Percentiles rank a stretch among this genome's conserved stretches.
phyloP scores from a whole-genome alignment of 2,113 vertebrate species.

The Chrysochloris asiatica region DNA sequence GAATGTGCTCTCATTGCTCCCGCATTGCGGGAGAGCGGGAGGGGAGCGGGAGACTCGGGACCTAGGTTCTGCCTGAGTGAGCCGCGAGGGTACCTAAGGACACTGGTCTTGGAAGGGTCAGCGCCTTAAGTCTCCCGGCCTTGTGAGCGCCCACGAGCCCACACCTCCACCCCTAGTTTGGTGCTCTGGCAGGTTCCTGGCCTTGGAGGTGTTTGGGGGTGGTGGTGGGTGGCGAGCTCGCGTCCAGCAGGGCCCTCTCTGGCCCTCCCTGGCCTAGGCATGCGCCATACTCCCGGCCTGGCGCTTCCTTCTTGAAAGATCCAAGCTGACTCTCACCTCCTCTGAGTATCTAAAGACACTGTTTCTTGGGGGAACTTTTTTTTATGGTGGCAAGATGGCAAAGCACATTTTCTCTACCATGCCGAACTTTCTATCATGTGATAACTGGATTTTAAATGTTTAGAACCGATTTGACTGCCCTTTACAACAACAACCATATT shows the following conservation, averaged over 20 bases:
- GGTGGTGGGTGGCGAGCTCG: not conserved
- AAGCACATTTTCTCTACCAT: not conserved
- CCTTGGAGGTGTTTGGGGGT: not conserved
- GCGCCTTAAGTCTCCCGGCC: not conserved
- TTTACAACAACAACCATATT: no score
- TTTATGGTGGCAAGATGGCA: not conserved
- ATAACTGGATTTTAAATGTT: no score
- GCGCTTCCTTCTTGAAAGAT: not conserved
- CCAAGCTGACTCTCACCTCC: not conserved
- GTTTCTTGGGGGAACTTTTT: not conserved
- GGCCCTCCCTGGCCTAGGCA: not conserved
- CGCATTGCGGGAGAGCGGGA: not conserved
- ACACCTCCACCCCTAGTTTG: not conserved
- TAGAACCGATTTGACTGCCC: no score
- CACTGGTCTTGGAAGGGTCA: not conserved
- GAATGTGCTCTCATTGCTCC: not conserved
- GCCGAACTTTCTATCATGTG: not conserved
- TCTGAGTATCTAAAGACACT: not conserved
- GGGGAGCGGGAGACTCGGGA: not conserved
- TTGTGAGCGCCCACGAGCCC: not conserved
- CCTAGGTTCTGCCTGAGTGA: not conserved
- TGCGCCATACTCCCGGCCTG: no score
- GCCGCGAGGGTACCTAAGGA: not conserved
- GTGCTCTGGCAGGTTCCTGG: not conserved
- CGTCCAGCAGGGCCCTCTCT: not conserved